These are phyloP conservation scores for Alcis repandata DNA, from an alignment of 2,888 invertebrate genomes.

Conservation along the genomic window DNA sequence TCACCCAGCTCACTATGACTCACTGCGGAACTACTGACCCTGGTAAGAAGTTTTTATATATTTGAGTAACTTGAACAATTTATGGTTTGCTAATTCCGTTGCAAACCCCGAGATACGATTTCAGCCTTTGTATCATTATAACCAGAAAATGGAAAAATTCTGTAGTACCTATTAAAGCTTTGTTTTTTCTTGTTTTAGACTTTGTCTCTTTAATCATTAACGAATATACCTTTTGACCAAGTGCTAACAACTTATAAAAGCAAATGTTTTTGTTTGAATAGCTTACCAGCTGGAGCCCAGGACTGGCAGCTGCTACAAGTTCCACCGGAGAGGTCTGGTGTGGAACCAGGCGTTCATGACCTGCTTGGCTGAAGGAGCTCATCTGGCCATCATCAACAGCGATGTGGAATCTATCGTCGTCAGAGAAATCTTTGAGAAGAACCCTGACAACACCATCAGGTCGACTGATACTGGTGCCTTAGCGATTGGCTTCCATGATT, in stretches of 20 bases:
- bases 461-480: constrained; percentile 40
- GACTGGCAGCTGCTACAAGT: constrained; percentile 69
- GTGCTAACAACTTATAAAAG: too few species aligned
- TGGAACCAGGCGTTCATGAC: constrained; percentile 62
- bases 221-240: too few species aligned
- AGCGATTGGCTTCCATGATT: constrained; percentile 55
- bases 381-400: constrained; percentile 65
- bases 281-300: constrained; percentile 44
- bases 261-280: constrained; percentile 1
- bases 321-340: constrained; percentile 57
- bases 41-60: constrained; percentile 1
- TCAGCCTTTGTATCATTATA: too few species aligned
- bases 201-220: too few species aligned
- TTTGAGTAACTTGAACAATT: too few species aligned
- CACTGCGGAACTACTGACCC: constrained; percentile 9
- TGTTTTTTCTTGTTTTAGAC: too few species aligned
- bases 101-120: too few species aligned
- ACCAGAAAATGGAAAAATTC: too few species aligned
- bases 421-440: constrained; percentile 49
- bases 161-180: too few species aligned
- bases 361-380: constrained; percentile 63
- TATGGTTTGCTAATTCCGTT: too few species aligned
- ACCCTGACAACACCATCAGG: constrained; percentile 35
- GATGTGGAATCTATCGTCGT: constrained; percentile 53
- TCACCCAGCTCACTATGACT: not conserved